Evolutionary conservation across 1,140 invertebrate genomes (phyloP).

Genomic region (Aphis craccivora): DNA sequence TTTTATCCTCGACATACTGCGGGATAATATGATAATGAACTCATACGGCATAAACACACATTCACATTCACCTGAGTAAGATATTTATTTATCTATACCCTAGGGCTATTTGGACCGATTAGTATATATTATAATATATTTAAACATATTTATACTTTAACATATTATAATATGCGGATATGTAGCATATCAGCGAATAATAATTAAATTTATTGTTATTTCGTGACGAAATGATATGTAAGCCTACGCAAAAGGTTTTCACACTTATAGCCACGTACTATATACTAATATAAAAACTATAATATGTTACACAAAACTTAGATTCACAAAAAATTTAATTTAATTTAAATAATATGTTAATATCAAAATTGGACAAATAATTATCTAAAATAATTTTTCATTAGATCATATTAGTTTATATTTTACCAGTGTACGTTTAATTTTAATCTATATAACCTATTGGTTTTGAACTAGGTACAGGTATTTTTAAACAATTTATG

Average conservation of each 20-base stretch:
- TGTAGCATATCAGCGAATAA: neutral
- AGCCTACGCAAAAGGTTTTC: neutral
- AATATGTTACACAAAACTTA: neutral
- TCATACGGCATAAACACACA: neutral
- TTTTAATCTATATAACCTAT: neutral
- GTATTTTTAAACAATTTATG: neutral
- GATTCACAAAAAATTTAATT: neutral
- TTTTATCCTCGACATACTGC: constrained; percentile 31
- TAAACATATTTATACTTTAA: neutral
- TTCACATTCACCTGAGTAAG: neutral
- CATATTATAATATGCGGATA: neutral
- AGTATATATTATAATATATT: neutral
- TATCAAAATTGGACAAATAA: neutral
- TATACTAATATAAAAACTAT: neutral
- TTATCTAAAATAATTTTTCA: neutral
- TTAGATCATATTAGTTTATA: neutral
- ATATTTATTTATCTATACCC: neutral
- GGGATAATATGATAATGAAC: constrained; percentile 31
- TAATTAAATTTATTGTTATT: neutral
- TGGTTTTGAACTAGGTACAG: neutral
- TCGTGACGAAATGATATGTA: neutral
- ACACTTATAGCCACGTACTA: neutral
- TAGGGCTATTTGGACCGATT: neutral
- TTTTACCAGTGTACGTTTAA: neutral
- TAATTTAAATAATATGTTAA: neutral